phyloP scores from a whole-genome alignment of 2,113 vertebrate genomes.

The Cranoglanis bouderius region DNA sequence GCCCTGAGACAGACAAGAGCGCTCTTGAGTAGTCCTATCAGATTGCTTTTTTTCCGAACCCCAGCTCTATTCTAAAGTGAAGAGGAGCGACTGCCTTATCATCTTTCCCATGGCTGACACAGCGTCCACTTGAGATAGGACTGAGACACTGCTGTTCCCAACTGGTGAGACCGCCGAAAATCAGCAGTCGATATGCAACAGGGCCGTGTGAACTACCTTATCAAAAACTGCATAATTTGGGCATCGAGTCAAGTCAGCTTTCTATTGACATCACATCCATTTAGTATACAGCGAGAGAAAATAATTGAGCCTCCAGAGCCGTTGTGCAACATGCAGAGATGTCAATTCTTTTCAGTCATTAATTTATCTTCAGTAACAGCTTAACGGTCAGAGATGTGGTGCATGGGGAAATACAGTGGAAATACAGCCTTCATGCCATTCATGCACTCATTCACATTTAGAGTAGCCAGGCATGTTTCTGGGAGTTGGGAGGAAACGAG shows the following conservation, averaged over 20 bases:
- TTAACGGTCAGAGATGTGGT: not conserved
- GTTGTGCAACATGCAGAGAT: not conserved
- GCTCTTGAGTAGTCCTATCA: constrained; percentile 47
- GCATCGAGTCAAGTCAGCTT: not conserved
- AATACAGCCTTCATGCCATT: not conserved
- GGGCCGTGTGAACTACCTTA: constrained; percentile 31
- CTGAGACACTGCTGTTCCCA: constrained; percentile 60
- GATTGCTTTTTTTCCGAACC: constrained; percentile 33
- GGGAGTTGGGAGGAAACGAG: not conserved
- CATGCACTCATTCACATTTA: not conserved
- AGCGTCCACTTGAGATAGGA: constrained; percentile 74
- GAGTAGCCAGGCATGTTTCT: not conserved
- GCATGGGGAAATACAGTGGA: too few relatives aligned
- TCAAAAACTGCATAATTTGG: constrained; percentile 15
- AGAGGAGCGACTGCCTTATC: constrained; percentile 69
- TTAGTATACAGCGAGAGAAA: too few relatives aligned
- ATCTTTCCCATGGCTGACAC: constrained; percentile 72
- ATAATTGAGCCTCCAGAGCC: too few relatives aligned
- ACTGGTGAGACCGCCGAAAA: constrained; percentile 25
- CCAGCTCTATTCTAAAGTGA: constrained; percentile 57
- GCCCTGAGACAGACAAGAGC: constrained; percentile 24
- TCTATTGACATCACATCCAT: too few relatives aligned
- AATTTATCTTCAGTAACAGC: not conserved
- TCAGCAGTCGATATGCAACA: not conserved
- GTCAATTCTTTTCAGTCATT: not conserved